Evolutionary conservation across 1,140 invertebrate species (phyloP), one percentile per base, ranked within the genome.

Genomic region (Drosophila setifemur): DNA sequence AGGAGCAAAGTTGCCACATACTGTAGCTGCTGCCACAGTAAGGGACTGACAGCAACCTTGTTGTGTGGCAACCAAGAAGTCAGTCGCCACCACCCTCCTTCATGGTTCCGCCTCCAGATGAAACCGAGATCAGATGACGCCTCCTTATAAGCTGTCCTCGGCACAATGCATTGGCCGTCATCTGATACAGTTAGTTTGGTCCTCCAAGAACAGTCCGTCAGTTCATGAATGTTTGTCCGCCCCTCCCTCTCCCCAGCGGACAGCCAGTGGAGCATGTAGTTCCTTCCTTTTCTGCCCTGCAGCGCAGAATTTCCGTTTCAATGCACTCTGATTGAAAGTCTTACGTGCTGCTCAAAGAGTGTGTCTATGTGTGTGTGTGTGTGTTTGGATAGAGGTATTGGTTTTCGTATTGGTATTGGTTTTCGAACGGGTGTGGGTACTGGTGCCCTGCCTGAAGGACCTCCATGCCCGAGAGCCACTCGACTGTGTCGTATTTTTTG

Each of bases 251-350:
- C 12, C 37, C 31, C 23, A n/a, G 44, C 29, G 43, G 11, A 78
- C 64, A 67, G 28, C 47, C 66, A 67, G 25, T 75, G 66, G 60
- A 79, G 81, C 79, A 72, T 85, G 60, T 75, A 64, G 67, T 85
- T 85, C 79, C 79, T 85, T 85, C 70, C 81, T 79, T 76, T 71
- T 86, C 70, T 74, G 81, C 79, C 74, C 79, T 86, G 79, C 81
- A 85, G 79, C 75, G 74, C 79, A 79, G 79, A 86, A 85, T 85
- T 85, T 85, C 75, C 79, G 71, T 85, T 85, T 70, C 79, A 86
- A 75, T 85, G 81, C 71, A 72, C 49, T 68, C 75, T 85, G 79
- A 85, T 85, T 85, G 79, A 85, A 85, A 85, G 81, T 86, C 81
- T 86, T 86, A 83, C 74, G 79, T 74, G 60, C 76, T 60, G 31